Evolutionary conservation across 2,888 invertebrate genomes (phyloP).

Genomic region (Apotomis capreana): DNA sequence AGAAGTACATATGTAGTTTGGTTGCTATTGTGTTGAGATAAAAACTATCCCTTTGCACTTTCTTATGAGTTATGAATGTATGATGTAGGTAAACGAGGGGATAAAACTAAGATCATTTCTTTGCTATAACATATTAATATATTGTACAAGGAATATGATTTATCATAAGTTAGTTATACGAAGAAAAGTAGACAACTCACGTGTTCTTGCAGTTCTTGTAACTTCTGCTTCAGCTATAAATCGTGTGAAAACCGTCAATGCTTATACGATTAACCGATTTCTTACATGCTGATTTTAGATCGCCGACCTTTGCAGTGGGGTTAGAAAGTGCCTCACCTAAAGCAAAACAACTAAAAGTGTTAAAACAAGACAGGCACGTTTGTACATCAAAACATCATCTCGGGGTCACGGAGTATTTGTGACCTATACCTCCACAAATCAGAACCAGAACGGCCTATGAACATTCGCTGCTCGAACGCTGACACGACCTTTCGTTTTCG

Average conservation of each 20-base stretch:
- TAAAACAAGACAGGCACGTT: constrained; percentile 58
- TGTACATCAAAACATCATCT: constrained; percentile 59
- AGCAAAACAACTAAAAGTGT: constrained; percentile 53
- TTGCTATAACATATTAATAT: no score
- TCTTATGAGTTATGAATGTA: no score
- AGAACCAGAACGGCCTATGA: constrained; percentile 15
- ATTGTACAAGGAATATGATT: no score
- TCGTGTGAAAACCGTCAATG: neutral
- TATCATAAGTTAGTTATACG: no score
- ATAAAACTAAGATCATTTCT: no score
- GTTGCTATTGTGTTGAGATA: neutral
- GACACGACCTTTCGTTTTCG: constrained; percentile 5
- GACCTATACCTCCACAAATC: constrained; percentile 62
- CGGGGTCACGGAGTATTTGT: constrained; percentile 70
- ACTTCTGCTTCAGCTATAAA: no score
- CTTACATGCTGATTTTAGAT: neutral
- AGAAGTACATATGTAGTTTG: neutral
- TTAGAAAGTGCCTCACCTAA: constrained; percentile 12
- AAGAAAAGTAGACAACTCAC: no score
- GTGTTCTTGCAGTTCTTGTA: no score
- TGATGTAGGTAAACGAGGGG: no score
- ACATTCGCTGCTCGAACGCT: neutral
- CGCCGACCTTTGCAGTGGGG: constrained; percentile 7
- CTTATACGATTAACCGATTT: neutral
- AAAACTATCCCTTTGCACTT: no score